A percentile compares a stretch with the other conserved stretches of the same genome.
phyloP scores from a whole-genome alignment of 2,797 vertebrate genomes.

The Emydoidea blandingii region DNA sequence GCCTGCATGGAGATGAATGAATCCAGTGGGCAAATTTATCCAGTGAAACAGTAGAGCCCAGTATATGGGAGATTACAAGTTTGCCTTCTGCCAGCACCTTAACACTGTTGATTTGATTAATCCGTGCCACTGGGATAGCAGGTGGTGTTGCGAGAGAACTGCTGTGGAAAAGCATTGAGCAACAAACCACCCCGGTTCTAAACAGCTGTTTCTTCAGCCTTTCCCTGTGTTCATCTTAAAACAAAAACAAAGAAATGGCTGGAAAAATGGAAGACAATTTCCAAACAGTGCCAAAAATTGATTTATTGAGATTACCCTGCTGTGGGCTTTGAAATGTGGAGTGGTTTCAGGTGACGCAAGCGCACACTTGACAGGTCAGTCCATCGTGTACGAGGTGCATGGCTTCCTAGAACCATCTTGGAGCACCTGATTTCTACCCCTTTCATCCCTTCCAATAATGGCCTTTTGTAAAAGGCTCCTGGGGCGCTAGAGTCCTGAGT shows the following conservation, averaged over 20 bases:
- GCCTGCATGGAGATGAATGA: neutral
- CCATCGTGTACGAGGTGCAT: neutral
- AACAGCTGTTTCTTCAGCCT: neutral
- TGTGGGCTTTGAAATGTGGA: neutral
- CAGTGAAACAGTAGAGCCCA: too few species aligned
- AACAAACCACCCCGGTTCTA: too few species aligned
- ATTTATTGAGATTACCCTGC: neutral
- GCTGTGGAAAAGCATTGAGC: too few species aligned
- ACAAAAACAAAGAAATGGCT: neutral
- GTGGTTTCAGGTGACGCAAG: neutral
- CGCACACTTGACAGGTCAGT: neutral
- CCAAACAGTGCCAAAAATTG: neutral
- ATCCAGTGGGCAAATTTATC: neutral
- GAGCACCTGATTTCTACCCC: neutral
- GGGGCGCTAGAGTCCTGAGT: neutral
- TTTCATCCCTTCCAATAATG: neutral
- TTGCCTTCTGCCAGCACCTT: neutral
- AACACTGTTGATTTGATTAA: neutral
- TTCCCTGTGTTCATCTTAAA: neutral
- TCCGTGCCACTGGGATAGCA: accelerated
- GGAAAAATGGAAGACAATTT: neutral
- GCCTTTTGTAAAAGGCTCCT: neutral
- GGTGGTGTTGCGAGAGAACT: accelerated
- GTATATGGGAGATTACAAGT: neutral
- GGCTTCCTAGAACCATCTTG: neutral